These are phyloP conservation scores for Orientallactaga bullata DNA, from an alignment of 2,113 vertebrate species.

Conservation along the genomic window DNA sequence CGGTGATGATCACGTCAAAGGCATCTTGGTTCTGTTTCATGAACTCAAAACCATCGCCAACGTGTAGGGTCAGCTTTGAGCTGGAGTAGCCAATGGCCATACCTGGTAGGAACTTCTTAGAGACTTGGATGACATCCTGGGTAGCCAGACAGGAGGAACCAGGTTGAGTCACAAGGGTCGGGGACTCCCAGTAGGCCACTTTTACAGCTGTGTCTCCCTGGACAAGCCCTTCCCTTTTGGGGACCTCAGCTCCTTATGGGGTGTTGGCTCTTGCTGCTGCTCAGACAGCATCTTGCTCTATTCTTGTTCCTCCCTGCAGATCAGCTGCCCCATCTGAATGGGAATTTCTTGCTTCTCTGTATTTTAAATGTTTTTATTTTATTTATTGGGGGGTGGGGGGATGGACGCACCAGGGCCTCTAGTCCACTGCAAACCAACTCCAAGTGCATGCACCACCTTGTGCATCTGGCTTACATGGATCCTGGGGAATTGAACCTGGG, in stretches of 20 bases:
- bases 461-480: too few species aligned
- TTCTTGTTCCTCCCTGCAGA: neutral
- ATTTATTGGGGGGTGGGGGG: too few species aligned
- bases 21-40: conserved; percentile 99
- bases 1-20: conserved; percentile 98
- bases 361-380: too few species aligned
- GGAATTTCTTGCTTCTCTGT: neutral
- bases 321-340: neutral
- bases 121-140: conserved; percentile 97
- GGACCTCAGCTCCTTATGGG: neutral
- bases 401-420: too few species aligned
- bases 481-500: too few species aligned
- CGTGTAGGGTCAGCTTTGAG: conserved; percentile 95
- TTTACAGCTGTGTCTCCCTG: neutral
- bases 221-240: neutral
- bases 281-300: neutral
- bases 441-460: too few species aligned
- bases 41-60: conserved; percentile 98
- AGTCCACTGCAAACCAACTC: too few species aligned
- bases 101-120: conserved; percentile 96
- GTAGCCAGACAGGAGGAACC: conserved; percentile 1
- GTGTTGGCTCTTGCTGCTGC: neutral
- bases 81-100: conserved; percentile 98
- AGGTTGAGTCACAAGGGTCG: neutral
- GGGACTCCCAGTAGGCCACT: too few species aligned